These are phyloP conservation scores for Digitonthophagus gazella DNA, from an alignment of 2,888 invertebrate species.

Conservation along the genomic window DNA sequence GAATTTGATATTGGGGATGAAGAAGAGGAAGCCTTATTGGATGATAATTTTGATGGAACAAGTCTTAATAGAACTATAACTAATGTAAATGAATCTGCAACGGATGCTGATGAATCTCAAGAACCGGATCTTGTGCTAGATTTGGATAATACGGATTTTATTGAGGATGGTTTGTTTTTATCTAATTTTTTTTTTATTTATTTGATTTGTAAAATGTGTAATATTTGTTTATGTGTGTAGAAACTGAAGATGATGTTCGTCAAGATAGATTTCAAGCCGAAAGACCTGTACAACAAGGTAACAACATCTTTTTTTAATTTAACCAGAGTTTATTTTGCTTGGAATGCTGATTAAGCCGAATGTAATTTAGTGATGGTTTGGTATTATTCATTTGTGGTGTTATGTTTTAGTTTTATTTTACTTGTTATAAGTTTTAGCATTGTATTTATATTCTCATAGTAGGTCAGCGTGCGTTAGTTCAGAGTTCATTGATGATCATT, in stretches of 20 bases:
- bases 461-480: too few relatives aligned
- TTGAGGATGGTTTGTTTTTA: conserved; percentile 18
- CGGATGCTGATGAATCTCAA: conserved; percentile 1
- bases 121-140: conserved; percentile 22
- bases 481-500: too few relatives aligned
- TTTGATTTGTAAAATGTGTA: conserved; percentile 15
- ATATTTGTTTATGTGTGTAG: conserved; percentile 19
- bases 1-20: conserved; percentile 52
- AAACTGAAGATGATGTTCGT: conserved; percentile 20
- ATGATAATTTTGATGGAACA: conserved; percentile 44
- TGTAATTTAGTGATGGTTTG: too few relatives aligned
- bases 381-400: too few relatives aligned
- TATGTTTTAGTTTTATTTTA: too few relatives aligned
- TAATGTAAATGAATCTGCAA: background rate
- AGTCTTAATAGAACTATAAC: background rate
- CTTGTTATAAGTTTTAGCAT: too few relatives aligned
- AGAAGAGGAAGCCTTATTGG: conserved; percentile 53
- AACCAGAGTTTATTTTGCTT: background rate
- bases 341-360: too few relatives aligned
- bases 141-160: conserved; percentile 21
- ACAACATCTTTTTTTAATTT: conserved; percentile 4
- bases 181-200: background rate
- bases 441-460: too few relatives aligned
- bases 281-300: conserved; percentile 15
- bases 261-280: conserved; percentile 24